A percentile compares a stretch with the other conserved stretches of the same genome.
Evolutionary conservation across 2,113 vertebrate genomes (phyloP).

Genomic region (Saccopteryx bilineata): DNA sequence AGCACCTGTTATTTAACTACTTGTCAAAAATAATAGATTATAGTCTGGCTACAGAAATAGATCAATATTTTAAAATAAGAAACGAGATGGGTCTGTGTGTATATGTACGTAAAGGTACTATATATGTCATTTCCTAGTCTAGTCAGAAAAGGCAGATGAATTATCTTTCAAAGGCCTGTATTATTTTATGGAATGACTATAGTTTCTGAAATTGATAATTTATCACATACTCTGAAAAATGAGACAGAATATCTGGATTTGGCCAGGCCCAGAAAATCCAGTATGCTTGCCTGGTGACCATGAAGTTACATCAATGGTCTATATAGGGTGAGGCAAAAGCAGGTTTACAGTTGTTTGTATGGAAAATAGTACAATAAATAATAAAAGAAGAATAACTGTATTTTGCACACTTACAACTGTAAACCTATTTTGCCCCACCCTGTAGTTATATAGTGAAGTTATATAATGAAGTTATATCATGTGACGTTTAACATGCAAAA

Average conservation of each 20-base stretch:
- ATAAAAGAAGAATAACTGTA: background rate
- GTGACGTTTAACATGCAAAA: conserved; percentile 24
- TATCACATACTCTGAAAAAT: background rate
- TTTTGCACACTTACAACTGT: background rate
- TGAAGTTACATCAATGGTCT: background rate
- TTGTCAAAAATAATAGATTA: conserved; percentile 27
- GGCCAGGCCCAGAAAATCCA: background rate
- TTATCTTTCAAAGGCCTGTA: background rate
- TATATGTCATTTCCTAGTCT: conserved; percentile 28
- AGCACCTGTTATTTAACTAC: conserved; percentile 22
- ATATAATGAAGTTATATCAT: background rate
- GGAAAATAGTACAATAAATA: background rate
- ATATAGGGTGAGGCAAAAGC: background rate
- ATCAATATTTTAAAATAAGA: conserved; percentile 11
- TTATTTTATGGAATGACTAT: conserved; percentile 53
- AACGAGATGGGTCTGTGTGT: background rate
- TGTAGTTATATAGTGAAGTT: background rate
- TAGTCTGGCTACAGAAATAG: conserved; percentile 19
- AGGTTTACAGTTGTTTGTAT: background rate
- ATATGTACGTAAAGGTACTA: background rate
- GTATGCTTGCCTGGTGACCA: conserved; percentile 10
- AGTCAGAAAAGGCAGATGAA: background rate
- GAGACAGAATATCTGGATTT: conserved; percentile 42
- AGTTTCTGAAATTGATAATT: conserved; percentile 47
- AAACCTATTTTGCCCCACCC: background rate